These are phyloP conservation scores for Alcedo quadribrachys DNA, from an alignment of 2,797 vertebrate species.

Conservation along the genomic window DNA sequence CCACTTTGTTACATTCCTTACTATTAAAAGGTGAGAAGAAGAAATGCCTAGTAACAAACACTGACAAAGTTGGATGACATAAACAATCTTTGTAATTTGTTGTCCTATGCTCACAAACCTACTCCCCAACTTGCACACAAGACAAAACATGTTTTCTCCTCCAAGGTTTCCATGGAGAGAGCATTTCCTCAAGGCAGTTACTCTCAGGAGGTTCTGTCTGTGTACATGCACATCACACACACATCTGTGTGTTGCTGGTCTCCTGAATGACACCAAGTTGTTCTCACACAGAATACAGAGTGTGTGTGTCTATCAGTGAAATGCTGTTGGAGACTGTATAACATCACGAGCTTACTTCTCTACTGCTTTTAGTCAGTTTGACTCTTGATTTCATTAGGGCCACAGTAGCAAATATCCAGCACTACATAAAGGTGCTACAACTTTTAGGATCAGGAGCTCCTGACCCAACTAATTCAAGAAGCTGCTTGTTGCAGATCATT, in stretches of 20 bases:
- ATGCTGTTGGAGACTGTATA: neutral
- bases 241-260: neutral
- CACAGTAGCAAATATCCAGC: neutral
- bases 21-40: conserved; percentile 33
- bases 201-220: neutral
- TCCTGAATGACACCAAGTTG: neutral
- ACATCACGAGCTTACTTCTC: neutral
- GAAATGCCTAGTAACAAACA: neutral
- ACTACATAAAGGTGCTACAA: neutral
- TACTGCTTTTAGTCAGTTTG: neutral
- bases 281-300: neutral
- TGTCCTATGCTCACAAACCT: conserved; percentile 29
- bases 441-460: neutral
- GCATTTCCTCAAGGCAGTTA: conserved; percentile 10
- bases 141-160: conserved; percentile 1
- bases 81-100: conserved; percentile 36
- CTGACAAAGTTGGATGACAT: neutral
- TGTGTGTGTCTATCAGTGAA: neutral
- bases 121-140: neutral
- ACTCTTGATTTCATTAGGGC: neutral
- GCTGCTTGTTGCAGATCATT: neutral
- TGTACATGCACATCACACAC: neutral
- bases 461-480: neutral
- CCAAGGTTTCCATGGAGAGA: conserved; percentile 36
- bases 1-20: neutral